Percentiles rank a stretch among this genome's conserved stretches.
phyloP scores from a whole-genome alignment of 2,888 invertebrate species.

The Ichneumoninae sp. region DNA sequence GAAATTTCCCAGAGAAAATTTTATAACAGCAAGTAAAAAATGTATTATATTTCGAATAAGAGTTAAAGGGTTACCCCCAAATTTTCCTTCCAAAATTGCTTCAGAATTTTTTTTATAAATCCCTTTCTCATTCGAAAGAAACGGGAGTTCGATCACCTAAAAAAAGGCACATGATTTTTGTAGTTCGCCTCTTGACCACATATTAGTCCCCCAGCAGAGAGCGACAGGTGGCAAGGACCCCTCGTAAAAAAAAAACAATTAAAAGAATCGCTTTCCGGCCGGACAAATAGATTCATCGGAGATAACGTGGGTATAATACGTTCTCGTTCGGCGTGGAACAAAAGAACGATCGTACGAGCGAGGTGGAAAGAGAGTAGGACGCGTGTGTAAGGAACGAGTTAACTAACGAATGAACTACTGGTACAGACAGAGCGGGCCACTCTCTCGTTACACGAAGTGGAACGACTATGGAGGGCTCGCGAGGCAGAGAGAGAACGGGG shows the following conservation, averaged over 20 bases:
- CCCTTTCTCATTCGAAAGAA: not conserved
- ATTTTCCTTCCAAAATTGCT: no score
- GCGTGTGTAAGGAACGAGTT: slow-evolving; percentile 37
- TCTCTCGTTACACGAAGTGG: slow-evolving; percentile 67
- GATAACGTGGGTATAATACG: slow-evolving; percentile 60
- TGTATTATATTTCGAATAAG: no score
- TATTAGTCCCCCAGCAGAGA: not conserved
- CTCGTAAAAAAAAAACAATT: slow-evolving; percentile 35
- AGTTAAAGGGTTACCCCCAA: no score
- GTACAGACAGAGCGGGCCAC: slow-evolving; percentile 50
- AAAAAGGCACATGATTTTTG: not conserved
- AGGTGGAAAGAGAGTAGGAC: slow-evolving; percentile 50
- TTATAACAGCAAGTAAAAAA: no score
- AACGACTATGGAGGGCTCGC: slow-evolving; percentile 60
- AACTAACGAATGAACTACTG: slow-evolving; percentile 29
- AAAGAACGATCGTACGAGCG: slow-evolving; percentile 61
- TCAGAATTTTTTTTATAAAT: no score
- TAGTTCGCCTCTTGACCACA: slow-evolving; percentile 1
- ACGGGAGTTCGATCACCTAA: not conserved
- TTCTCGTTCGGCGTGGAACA: slow-evolving; percentile 54
- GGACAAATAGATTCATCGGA: slow-evolving; percentile 60
- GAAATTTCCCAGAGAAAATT: no score
- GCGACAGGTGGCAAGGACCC: slow-evolving; percentile 4
- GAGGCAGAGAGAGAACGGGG: slow-evolving; percentile 52
- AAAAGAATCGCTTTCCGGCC: slow-evolving; percentile 56